A percentile compares a stretch with the other conserved stretches of the same genome.
These are phyloP conservation scores for Rhimphoctona megacephalus DNA, from an alignment of 2,888 invertebrate species.

Conservation along the genomic window DNA sequence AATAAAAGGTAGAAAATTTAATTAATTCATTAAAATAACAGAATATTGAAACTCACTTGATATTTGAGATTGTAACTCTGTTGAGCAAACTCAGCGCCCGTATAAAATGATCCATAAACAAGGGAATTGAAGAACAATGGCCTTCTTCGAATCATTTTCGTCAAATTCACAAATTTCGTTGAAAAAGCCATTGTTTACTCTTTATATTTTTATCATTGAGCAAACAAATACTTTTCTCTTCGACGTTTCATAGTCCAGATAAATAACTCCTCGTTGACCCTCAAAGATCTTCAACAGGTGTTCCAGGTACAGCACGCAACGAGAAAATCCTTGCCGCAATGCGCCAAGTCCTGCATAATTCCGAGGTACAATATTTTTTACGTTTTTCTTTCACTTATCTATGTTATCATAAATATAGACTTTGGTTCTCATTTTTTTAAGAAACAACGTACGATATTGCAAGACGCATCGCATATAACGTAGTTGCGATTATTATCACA, in stretches of 20 bases:
- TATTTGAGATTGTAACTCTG: slow-evolving; percentile 90
- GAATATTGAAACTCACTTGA: slow-evolving; percentile 87
- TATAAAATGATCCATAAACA: slow-evolving; percentile 92
- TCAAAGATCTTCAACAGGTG: slow-evolving; percentile 55
- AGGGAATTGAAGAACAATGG: slow-evolving; percentile 85
- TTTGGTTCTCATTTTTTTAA: not conserved
- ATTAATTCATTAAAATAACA: slow-evolving; percentile 75
- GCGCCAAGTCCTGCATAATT: slow-evolving; percentile 64
- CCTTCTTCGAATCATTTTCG: slow-evolving; percentile 66
- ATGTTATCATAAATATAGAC: not conserved
- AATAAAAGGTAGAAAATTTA: not conserved
- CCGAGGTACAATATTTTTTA: slow-evolving; percentile 4
- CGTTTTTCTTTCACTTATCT: not conserved
- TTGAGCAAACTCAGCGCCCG: slow-evolving; percentile 92
- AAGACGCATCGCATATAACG: not conserved
- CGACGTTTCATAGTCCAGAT: slow-evolving; percentile 13
- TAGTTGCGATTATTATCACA: slow-evolving; percentile 1
- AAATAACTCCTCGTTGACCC: not conserved
- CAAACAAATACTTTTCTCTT: slow-evolving; percentile 13
- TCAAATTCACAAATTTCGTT: slow-evolving; percentile 68
- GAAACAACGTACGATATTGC: slow-evolving; percentile 11
- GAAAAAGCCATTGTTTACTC: slow-evolving; percentile 70
- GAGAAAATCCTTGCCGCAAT: slow-evolving; percentile 65
- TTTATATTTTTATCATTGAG: not conserved
- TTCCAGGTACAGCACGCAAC: slow-evolving; percentile 43